Conservation (phyloP, 2,113 vertebrate genomes). For the Nycticryphes semicollaris region DNA sequence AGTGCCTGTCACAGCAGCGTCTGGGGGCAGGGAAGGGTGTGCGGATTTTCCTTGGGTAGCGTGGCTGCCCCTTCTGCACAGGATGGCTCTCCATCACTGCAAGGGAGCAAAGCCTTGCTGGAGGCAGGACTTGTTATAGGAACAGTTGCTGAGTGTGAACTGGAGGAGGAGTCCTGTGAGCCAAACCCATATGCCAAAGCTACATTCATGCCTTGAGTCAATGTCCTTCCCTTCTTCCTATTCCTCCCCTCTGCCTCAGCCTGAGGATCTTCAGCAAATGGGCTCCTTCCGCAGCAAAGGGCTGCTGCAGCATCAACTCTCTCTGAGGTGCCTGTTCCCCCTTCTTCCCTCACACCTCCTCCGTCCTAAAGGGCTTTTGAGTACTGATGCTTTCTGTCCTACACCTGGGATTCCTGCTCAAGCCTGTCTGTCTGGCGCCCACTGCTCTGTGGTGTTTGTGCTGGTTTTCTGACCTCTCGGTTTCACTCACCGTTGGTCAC, state of each 20-base stretch:
- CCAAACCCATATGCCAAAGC: not conserved
- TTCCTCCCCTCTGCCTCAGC: not conserved
- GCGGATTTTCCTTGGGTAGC: rapidly evolving
- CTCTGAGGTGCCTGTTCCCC: not conserved
- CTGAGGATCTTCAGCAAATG: not conserved
- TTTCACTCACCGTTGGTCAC: not conserved
- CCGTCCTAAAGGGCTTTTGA: not conserved
- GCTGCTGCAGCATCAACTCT: not conserved
- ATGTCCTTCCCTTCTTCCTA: not conserved
- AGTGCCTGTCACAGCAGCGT: rapidly evolving
- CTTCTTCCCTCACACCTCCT: not conserved
- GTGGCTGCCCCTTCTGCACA: rapidly evolving
- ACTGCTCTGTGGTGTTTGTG: not conserved
- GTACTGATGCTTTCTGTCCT: not conserved
- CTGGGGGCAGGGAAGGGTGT: rapidly evolving
- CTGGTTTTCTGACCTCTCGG: not conserved
- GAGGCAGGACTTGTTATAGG: not conserved
- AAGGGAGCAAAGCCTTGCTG: not conserved
- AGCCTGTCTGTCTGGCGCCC: not conserved
- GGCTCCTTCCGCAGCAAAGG: not conserved
- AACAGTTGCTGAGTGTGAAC: not conserved
- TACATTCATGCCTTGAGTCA: not conserved
- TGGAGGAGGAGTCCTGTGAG: not conserved
- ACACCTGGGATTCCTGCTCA: not conserved
- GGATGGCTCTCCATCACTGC: not conserved